Evolutionary conservation across 2,797 vertebrate species (phyloP), one percentile per base, ranked within the genome.

Genomic region (Sebastes goodei): DNA sequence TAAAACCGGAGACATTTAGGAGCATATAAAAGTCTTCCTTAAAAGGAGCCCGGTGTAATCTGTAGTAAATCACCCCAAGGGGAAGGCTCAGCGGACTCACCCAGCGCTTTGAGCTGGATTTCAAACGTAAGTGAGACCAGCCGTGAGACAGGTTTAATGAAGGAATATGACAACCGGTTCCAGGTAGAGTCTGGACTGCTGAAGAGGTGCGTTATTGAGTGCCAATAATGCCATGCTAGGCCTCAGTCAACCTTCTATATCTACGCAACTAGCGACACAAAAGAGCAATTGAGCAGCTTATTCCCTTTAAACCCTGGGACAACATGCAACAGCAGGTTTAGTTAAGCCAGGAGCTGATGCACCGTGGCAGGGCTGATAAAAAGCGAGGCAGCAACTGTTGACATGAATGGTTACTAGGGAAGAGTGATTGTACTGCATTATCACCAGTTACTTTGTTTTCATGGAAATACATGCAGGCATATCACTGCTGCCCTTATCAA

Each of bases 1-100:
- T 86, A 69, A 86, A 86, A 76, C 20, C 35, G 55, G 53, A 88
- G 82, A 91, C 77, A 87, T 93, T 90, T 89, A 83, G 70, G 27
- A 82, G 76, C 67, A 74, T 88, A 90, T 93, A 88, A 92, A 95
- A 92, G 78, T 61, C 78, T 89, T 92, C 91, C 91, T 89, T 94
- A 92, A 94, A 94, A 93, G 93, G 93, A 89, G 86, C 49, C 78
- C 21, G 68, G 62, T 83, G 87, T 74, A 82, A 71, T 88, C 73
- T 76, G 78, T 69, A 57, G 76, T 93, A 91, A 88, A 88, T 94
- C 89, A 89, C 17, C 84, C 79, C 59, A 78, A 87, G 74, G 79
- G 82, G 69, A 81, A 88, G 76, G 88, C 87, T 94, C 82, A 84
- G 85, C 10, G 6, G 85, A 72, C 83, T 89, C 83, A 83, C 60